Evolutionary conservation across 2,113 vertebrate species (phyloP).

Genomic region (Arizona elegans): DNA sequence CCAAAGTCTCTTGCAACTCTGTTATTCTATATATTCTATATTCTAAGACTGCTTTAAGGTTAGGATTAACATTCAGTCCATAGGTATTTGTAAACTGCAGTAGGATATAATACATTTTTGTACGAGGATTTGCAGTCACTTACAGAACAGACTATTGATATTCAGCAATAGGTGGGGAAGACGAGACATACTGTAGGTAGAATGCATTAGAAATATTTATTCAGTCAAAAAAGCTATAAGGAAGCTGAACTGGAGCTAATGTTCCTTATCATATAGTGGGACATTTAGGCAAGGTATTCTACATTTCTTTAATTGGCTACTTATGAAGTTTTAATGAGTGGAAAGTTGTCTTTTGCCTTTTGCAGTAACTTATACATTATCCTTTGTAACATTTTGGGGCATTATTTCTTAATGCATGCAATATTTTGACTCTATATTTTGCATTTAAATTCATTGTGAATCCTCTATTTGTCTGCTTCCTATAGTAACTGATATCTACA

Average conservation of each 20-base stretch:
- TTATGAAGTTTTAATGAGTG: neutral
- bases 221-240: neutral
- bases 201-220: neutral
- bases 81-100: neutral
- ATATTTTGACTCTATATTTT: conserved; percentile 41
- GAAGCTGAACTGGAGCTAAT: neutral
- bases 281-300: neutral
- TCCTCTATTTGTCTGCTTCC: conserved; percentile 12
- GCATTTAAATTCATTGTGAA: conserved; percentile 30
- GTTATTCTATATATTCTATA: no score
- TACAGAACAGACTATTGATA: neutral
- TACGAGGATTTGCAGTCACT: neutral
- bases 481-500: conserved; percentile 40
- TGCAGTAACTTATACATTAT: conserved; percentile 4
- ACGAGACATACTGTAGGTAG: neutral
- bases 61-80: neutral
- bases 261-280: neutral
- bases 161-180: no score
- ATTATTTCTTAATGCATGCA: conserved; percentile 28
- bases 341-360: neutral
- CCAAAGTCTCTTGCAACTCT: no score
- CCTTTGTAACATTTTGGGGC: neutral
- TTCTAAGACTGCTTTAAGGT: neutral
- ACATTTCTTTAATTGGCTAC: conserved; percentile 17
- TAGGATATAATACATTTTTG: neutral